Base-by-base conservation (phyloP, 2,888 invertebrate genomes). In the Beris chalybata region DNA sequence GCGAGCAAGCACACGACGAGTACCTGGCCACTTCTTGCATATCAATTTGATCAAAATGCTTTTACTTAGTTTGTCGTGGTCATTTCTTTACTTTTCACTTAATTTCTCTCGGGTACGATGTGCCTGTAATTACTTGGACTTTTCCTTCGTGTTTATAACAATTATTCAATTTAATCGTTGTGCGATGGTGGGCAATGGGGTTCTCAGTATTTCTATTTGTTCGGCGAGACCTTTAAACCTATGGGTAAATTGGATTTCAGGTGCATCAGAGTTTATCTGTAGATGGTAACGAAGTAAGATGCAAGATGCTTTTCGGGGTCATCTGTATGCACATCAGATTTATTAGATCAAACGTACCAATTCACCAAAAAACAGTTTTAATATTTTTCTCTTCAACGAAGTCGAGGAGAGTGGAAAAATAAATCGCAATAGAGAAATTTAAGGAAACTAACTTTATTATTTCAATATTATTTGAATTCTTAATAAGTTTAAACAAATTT, bases 31-130 rank as follows among this genome's bases (percentile, higher is more conserved):
- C 38, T 59, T 32, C 50, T 38, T 61, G 50, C 31, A 48, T 61
- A 59, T 48, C 38, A 61, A 52, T 61, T 61, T 61, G 31, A 61
- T 61, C 47, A 50, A 61, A 61, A 52, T 61, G 61, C 61, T 61
- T 61, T 61, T 61, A 61, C 61, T 43, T 12, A 22, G 29, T 12
- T 30, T 31, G 47, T 48, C 29, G 50, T 52, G 38, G 52, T 61
- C 43, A 52, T 61, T 61, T 50, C 61, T 61, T 61, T 50, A 52
- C 50, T 61, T 61, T 61, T 61, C 61, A 61, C 61, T 61, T 50
- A 61, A 59, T 59, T 59, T 59, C 58, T 59, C 58, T 38, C 30
- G n/a, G 4, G 47, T 59, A 30, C 11, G 50, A 61, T 52, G 52
- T 61, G 52, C 38, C 38, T 50, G 61, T 61, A 61, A 61, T 50